phyloP scores from a whole-genome alignment of 1,140 invertebrate species.

The Drosophila leontia region DNA sequence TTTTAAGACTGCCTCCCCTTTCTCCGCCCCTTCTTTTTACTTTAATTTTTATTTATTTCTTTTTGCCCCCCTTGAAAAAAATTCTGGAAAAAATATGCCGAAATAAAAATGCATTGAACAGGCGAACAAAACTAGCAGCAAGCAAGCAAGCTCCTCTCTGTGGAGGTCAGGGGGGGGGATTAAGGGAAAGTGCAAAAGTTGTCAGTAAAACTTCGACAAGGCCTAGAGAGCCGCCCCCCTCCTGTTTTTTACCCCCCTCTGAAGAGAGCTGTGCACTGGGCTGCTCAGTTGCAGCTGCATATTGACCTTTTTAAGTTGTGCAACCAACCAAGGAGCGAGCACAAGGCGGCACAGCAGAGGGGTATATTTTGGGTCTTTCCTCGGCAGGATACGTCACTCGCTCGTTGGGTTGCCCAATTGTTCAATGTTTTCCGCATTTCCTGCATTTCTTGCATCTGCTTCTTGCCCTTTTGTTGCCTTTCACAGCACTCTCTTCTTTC shows the following conservation, averaged over 20 bases:
- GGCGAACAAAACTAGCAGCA: slow-evolving; percentile 58
- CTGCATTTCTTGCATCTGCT: slow-evolving; percentile 26
- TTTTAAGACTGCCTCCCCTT: not conserved
- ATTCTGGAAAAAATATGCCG: slow-evolving; percentile 58
- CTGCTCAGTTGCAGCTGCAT: slow-evolving; percentile 34
- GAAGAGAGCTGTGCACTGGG: not conserved
- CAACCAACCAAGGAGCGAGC: slow-evolving; percentile 56
- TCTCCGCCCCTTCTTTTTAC: not conserved
- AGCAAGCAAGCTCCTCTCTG: slow-evolving; percentile 10
- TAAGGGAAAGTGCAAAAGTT: slow-evolving; percentile 20
- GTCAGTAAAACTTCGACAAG: slow-evolving; percentile 40
- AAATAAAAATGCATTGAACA: slow-evolving; percentile 75
- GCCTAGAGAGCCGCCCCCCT: slow-evolving; percentile 11
- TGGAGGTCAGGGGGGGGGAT: not conserved
- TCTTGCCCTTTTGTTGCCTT: slow-evolving; percentile 25
- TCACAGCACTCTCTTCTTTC: slow-evolving; percentile 56
- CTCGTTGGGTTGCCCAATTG: slow-evolving; percentile 15
- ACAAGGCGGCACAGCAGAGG: not conserved
- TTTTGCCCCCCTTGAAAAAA: slow-evolving; percentile 16
- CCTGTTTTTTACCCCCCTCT: slow-evolving; percentile 3
- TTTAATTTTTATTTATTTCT: not conserved
- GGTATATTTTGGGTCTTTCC: slow-evolving; percentile 20
- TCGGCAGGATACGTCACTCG: slow-evolving; percentile 36
- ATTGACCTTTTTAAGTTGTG: slow-evolving; percentile 65
- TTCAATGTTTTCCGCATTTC: slow-evolving; percentile 20